Conservation (phyloP, 2,113 vertebrate genomes). For the Psophia crepitans region DNA sequence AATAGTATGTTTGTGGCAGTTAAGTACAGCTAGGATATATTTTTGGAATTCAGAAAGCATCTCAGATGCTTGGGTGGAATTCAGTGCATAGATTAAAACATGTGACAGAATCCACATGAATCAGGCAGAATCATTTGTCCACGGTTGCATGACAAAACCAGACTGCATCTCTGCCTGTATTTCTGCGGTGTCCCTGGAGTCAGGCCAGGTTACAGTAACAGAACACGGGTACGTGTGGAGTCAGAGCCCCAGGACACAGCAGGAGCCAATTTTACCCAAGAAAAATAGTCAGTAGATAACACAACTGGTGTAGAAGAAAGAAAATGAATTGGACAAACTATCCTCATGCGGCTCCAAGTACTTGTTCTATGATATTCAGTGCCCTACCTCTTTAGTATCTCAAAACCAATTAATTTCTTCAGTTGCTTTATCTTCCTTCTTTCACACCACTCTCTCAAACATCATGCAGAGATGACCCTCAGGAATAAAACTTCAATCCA, state of each 20-base stretch:
- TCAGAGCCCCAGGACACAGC: not conserved
- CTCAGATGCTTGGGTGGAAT: not conserved
- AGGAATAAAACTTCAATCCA: not conserved
- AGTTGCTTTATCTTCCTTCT: not conserved
- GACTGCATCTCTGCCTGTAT: not conserved
- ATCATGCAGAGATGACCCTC: not conserved
- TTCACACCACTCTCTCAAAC: not conserved
- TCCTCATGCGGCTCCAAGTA: not conserved
- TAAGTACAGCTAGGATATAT: not conserved
- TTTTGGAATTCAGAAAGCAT: not conserved
- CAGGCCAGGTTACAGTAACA: not conserved
- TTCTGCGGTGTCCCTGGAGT: not conserved
- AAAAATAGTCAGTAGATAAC: not conserved
- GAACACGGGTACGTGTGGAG: not conserved
- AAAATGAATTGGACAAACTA: not conserved
- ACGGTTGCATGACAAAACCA: not conserved
- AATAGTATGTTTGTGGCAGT: not conserved
- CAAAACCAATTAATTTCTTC: not conserved
- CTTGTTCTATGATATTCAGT: not conserved
- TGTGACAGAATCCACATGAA: not conserved
- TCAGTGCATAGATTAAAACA: not conserved
- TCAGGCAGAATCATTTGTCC: not conserved
- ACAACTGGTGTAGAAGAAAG: not conserved
- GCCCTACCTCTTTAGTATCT: not conserved
- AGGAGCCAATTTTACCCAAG: not conserved